phyloP scores from a whole-genome alignment of 2,113 vertebrate species.

The Thermophis baileyi region DNA sequence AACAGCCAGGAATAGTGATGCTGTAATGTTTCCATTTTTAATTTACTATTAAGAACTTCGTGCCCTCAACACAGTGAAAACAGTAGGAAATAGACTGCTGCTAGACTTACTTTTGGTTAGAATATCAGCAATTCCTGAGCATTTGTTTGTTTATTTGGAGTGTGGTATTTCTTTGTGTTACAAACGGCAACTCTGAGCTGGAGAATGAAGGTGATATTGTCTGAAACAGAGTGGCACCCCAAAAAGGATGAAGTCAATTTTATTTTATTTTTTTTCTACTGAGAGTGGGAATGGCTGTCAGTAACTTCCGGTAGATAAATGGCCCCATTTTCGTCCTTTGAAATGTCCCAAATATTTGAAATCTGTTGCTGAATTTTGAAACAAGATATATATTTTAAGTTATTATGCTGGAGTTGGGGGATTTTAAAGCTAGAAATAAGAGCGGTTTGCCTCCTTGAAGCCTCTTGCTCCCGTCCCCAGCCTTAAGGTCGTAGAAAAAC shows the following conservation, averaged over 20 bases:
- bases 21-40: too few species aligned
- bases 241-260: not conserved
- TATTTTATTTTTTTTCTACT: too few species aligned
- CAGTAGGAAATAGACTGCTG: too few species aligned
- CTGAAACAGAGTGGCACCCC: not conserved
- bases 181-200: too few species aligned
- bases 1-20: too few species aligned
- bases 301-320: not conserved
- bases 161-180: too few species aligned
- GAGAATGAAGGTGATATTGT: not conserved
- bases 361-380: not conserved
- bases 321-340: not conserved
- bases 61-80: too few species aligned
- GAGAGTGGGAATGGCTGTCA: not conserved
- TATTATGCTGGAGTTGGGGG: not conserved
- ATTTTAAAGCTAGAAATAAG: not conserved
- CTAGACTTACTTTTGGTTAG: too few species aligned
- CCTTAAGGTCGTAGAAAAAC: not conserved
- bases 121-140: too few species aligned
- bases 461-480: not conserved
- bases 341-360: not conserved
- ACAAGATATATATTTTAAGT: not conserved
- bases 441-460: not conserved
- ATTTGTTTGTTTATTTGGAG: too few species aligned
- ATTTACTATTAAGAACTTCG: too few species aligned